A percentile compares a stretch with the other conserved stretches of the same genome.
These are phyloP conservation scores for Nesoenas mayeri DNA, from an alignment of 2,113 vertebrate species.

Conservation along the genomic window DNA sequence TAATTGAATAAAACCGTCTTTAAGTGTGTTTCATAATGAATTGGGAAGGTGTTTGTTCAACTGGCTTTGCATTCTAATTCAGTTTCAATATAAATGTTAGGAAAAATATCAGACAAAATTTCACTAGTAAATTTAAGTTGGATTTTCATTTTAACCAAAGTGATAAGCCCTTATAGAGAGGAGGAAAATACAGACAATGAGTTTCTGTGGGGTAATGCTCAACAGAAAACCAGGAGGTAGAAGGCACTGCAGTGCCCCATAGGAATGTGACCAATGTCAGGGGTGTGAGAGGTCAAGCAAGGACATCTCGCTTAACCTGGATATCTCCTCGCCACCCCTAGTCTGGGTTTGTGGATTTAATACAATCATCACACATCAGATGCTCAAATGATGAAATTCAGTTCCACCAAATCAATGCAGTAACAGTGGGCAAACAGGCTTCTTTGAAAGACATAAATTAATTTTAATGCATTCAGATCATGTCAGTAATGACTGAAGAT, in stretches of 20 bases:
- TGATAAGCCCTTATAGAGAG: not conserved
- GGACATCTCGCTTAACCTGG: not conserved
- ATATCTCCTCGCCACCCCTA: not conserved
- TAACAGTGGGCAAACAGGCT: not conserved
- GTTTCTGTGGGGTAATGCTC: not conserved
- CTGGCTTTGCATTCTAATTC: not conserved
- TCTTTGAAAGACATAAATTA: not conserved
- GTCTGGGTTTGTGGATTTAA: not conserved
- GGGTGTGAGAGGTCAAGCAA: not conserved
- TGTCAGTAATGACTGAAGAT: not conserved
- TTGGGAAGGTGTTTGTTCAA: not conserved
- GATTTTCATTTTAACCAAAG: not conserved
- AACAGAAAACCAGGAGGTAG: not conserved
- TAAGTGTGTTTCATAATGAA: not conserved
- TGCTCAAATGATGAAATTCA: not conserved
- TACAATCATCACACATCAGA: not conserved
- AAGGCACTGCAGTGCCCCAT: not conserved
- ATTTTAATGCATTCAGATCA: not conserved
- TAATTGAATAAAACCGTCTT: constrained; percentile 32
- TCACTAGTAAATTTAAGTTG: not conserved
- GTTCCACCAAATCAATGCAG: not conserved
- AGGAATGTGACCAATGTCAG: not conserved
- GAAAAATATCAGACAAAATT: not conserved
- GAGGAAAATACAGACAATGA: accelerated
- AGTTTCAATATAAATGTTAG: not conserved